Base-by-base conservation (phyloP, 2,797 vertebrate genomes). In the Molossus alvarezi region DNA sequence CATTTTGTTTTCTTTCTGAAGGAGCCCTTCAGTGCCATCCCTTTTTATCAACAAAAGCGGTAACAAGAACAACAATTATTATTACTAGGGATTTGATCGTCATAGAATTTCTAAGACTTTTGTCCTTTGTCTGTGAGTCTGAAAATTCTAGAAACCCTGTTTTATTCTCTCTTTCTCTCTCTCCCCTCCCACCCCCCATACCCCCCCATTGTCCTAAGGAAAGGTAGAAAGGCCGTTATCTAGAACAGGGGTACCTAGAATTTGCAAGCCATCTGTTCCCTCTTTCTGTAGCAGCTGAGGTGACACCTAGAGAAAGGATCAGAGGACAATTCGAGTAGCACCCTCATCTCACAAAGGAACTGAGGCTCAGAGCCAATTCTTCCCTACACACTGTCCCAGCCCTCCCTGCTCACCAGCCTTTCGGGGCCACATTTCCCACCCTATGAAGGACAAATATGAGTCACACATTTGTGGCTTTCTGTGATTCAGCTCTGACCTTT, bases 1-100 rank as follows among this genome's bases (percentile, higher is more conserved):
- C 72, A 55, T 85, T 89, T 64, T 27, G 25, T 72, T 92, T 82
- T 75, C 62, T 85, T 85, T 81, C 72, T 48, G 18, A 76, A 87
- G 80, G 76, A 75, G 29, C 3, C n/a, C 27, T 76, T 75, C 48
- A 41, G 37, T 0, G 3, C 10, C 18, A 69, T 55, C 27, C 14
- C 11, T 79, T 90, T 83, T 83, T 82, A 89, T 45, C 67, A 72
- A 71, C 14, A 29, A 71, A 89, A 64, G 13, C 57, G 67, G 20
- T 62, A 67, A 55, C 1, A 71, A 9, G 7, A 79, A 12, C 18
- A 17, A 37, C 9, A 11, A 60, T 60, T 81, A 60, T 21, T 77
- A 89, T 62, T 58, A 64, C 51, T 58, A 76, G 41, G 10, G 5
- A 33, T 57, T 55, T 69, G 29, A 77, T 94, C 45, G 81, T 18